These are phyloP conservation scores for Poeciliopsis turrubarensis DNA, from an alignment of 2,113 vertebrate species.

Conservation along the genomic window DNA sequence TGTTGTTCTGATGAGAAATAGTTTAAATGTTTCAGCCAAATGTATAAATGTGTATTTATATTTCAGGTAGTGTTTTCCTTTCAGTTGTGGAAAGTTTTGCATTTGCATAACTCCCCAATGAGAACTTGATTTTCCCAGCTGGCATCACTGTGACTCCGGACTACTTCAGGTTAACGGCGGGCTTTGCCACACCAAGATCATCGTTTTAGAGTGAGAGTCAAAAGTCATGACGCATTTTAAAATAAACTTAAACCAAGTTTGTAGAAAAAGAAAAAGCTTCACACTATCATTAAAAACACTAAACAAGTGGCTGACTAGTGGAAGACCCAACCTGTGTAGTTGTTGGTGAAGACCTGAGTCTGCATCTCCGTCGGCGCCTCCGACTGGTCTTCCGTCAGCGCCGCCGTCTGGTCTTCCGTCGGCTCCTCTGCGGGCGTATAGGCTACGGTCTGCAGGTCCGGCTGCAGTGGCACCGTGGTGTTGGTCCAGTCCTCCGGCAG, in stretches of 20 bases:
- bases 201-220: no score
- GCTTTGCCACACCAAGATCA: neutral
- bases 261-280: neutral
- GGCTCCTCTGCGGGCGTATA: conserved; percentile 29
- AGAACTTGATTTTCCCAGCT: neutral
- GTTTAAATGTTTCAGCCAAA: neutral
- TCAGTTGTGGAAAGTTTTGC: neutral
- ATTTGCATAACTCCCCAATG: neutral
- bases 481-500: conserved; percentile 39
- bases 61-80: neutral
- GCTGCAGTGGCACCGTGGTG: conserved; percentile 49
- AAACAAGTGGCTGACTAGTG: no score
- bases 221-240: neutral
- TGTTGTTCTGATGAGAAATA: neutral
- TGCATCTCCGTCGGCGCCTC: conserved; percentile 19
- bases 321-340: conserved; percentile 74
- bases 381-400: neutral
- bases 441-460: conserved; percentile 65
- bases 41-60: neutral
- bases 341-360: conserved; percentile 55
- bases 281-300: neutral
- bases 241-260: neutral
- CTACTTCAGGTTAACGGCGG: neutral
- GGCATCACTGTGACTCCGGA: no score
- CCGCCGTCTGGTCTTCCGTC: conserved; percentile 28